These are phyloP conservation scores for Polietes domitor DNA, from an alignment of 2,888 invertebrate genomes.

Conservation along the genomic window DNA sequence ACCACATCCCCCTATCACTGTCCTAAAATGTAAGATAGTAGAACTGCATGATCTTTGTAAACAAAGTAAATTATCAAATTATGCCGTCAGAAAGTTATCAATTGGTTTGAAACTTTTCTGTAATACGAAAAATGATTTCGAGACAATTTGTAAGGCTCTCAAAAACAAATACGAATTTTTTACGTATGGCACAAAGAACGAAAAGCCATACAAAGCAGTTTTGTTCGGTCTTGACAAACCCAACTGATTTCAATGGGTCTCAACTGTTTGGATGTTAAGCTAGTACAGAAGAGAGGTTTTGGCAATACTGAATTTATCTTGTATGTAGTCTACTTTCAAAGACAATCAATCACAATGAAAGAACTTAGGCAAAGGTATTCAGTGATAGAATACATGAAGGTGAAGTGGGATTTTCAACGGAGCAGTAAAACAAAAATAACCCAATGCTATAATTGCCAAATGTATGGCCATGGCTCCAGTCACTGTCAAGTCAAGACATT, in stretches of 20 bases:
- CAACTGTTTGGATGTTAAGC: slow-evolving; percentile 4
- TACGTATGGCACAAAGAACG: background rate
- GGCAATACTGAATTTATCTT: background rate
- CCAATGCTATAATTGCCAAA: slow-evolving; percentile 14
- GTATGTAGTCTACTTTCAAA: slow-evolving; percentile 20
- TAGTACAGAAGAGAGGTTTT: background rate
- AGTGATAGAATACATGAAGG: background rate
- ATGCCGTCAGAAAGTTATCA: too few relatives aligned
- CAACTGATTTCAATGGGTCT: background rate
- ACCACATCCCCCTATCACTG: too few relatives aligned
- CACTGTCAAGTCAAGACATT: slow-evolving; percentile 19
- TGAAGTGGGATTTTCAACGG: slow-evolving; percentile 13
- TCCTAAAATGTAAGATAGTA: too few relatives aligned
- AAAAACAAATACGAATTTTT: slow-evolving; percentile 4
- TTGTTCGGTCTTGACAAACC: background rate
- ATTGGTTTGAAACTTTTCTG: too few relatives aligned
- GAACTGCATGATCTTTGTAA: too few relatives aligned
- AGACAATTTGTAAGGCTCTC: background rate
- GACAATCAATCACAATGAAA: slow-evolving; percentile 15
- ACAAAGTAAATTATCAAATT: too few relatives aligned
- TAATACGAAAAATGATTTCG: background rate
- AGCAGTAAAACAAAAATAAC: background rate
- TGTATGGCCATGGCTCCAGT: background rate
- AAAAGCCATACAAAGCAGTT: slow-evolving; percentile 1
- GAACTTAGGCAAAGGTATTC: slow-evolving; percentile 9